Percentiles rank a stretch among this genome's conserved stretches.
Conservation (phyloP, 2,888 invertebrate species). For the Callosobruchus maculatus region DNA sequence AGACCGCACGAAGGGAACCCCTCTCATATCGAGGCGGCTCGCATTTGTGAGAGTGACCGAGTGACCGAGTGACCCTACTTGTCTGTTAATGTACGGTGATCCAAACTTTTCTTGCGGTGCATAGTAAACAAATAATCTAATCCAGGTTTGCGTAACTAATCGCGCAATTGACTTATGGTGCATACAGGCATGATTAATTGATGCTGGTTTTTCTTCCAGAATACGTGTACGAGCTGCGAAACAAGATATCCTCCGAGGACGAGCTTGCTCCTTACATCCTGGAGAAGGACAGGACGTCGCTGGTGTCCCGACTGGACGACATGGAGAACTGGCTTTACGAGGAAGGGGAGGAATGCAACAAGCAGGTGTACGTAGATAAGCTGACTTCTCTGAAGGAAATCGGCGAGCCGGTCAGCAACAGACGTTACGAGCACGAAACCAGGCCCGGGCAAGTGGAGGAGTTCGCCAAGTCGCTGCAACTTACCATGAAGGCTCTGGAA, state of each 20-base stretch:
- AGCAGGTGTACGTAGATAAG: constrained; percentile 64
- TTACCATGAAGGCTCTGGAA: constrained; percentile 77
- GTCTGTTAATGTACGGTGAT: no score
- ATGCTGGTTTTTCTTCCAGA: constrained; percentile 50
- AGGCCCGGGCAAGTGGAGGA: constrained; percentile 79
- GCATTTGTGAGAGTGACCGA: no score
- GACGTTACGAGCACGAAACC: constrained; percentile 76
- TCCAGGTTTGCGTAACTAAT: no score
- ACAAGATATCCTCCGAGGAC: constrained; percentile 66
- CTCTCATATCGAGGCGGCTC: no score
- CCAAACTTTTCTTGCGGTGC: no score
- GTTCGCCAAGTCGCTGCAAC: constrained; percentile 70
- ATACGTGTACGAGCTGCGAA: constrained; percentile 94
- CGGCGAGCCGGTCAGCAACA: constrained; percentile 86
- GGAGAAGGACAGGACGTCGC: constrained; percentile 62
- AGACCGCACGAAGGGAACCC: no score
- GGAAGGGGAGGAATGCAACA: constrained; percentile 88
- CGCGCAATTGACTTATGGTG: no score
- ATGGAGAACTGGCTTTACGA: constrained; percentile 98
- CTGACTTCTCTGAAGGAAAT: constrained; percentile 62
- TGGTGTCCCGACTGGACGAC: constrained; percentile 69
- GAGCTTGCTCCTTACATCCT: constrained; percentile 70
- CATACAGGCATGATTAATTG: neutral
- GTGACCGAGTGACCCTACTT: no score
- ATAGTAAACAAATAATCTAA: no score